A percentile compares a stretch with the other conserved stretches of the same genome.
Evolutionary conservation across 2,113 vertebrate genomes (phyloP).

Genomic region (Tympanuchus pallidicinctus): DNA sequence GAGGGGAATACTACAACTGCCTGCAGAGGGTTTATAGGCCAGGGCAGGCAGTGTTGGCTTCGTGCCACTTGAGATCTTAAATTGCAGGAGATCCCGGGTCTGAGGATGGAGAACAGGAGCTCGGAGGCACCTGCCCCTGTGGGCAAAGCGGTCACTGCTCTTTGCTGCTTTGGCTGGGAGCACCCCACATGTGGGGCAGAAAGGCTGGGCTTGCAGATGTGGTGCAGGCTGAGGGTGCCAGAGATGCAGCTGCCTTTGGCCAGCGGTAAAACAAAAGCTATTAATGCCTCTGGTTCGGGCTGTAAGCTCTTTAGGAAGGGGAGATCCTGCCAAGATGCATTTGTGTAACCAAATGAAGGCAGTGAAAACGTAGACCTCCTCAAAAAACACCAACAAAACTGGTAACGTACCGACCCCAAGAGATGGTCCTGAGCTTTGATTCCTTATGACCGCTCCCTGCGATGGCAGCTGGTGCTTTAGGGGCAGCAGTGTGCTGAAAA

Average conservation of each 20-base stretch:
- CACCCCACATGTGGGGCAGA: background rate
- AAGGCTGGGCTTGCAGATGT: background rate
- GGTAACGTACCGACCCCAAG: background rate
- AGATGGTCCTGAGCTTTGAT: background rate
- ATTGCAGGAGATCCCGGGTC: accelerated
- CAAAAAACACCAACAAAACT: background rate
- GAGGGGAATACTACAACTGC: background rate
- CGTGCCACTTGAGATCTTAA: background rate
- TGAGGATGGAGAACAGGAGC: background rate
- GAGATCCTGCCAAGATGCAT: background rate
- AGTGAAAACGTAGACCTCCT: background rate
- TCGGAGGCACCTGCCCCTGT: accelerated
- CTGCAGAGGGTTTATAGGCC: background rate
- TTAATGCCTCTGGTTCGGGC: background rate
- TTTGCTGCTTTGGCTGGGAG: background rate
- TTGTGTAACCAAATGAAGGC: background rate
- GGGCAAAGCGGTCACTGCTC: background rate
- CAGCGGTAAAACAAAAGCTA: background rate
- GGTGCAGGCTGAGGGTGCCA: background rate
- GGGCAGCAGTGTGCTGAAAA: background rate
- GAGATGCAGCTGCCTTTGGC: background rate
- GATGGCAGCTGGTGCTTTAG: background rate
- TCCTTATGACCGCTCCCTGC: background rate
- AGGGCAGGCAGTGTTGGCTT: background rate
- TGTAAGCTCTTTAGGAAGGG: background rate